These are phyloP conservation scores for Dasypus novemcinctus DNA, from an alignment of 2,113 vertebrate species.

Conservation along the genomic window DNA sequence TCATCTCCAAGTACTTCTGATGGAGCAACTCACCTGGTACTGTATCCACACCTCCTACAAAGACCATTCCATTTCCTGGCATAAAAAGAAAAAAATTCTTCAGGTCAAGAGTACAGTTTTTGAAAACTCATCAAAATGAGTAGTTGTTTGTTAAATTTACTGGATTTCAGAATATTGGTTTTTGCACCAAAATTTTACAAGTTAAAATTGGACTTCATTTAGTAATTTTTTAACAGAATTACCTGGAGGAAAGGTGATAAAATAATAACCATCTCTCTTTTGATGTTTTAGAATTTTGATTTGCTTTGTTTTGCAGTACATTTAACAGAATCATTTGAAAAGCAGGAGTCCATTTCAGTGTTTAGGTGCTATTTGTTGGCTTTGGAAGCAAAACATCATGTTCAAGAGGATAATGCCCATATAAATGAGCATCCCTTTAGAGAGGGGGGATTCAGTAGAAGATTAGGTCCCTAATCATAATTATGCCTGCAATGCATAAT, in stretches of 20 bases:
- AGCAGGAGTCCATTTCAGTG: background rate
- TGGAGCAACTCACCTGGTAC: conserved; percentile 90
- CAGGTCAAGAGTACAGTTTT: conserved; percentile 89
- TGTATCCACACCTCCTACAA: conserved; percentile 93
- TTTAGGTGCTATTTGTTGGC: conserved; percentile 42
- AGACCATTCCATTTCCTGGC: conserved; percentile 91
- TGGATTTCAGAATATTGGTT: conserved; percentile 13
- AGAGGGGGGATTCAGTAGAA: background rate
- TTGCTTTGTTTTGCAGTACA: conserved; percentile 43
- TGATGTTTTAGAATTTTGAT: conserved; percentile 4
- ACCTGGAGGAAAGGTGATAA: conserved; percentile 41
- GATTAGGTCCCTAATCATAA: background rate
- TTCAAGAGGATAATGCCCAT: background rate
- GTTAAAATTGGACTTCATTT: conserved; percentile 49
- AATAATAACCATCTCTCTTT: conserved; percentile 33
- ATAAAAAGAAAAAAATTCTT: conserved; percentile 88
- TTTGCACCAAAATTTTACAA: conserved; percentile 53
- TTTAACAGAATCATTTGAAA: conserved; percentile 50
- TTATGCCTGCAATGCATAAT: background rate
- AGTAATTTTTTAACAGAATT: conserved; percentile 51
- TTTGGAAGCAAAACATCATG: conserved; percentile 48
- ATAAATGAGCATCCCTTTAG: rapidly evolving
- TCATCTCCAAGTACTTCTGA: conserved; percentile 88
- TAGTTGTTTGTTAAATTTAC: background rate
- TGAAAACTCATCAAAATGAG: conserved; percentile 74